Evolutionary conservation across 2,888 invertebrate genomes (phyloP).

Genomic region (Cephus rjabovi): DNA sequence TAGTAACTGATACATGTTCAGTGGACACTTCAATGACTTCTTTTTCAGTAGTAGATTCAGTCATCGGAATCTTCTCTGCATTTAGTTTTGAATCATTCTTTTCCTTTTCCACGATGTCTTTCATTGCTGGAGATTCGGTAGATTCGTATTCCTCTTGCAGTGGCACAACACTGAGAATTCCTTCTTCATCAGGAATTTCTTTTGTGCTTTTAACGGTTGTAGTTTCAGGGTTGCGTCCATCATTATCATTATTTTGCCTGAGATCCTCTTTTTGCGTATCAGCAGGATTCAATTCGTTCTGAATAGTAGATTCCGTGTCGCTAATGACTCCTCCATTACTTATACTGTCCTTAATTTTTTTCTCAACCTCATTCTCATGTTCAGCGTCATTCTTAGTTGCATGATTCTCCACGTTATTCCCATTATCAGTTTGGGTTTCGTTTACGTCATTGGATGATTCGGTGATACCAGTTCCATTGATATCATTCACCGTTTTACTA

Average conservation of each 20-base stretch:
- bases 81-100: not conserved
- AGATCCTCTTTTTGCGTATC: not conserved
- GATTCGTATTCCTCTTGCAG: constrained; percentile 27
- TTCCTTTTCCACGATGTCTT: constrained; percentile 1
- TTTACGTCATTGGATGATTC: not conserved
- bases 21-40: constrained; percentile 19
- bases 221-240: not conserved
- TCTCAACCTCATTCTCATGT: not conserved
- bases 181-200: constrained; percentile 46
- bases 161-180: constrained; percentile 42
- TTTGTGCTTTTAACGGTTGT: not conserved
- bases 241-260: not conserved
- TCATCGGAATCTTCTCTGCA: not conserved
- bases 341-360: not conserved
- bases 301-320: not conserved
- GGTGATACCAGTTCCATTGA: not conserved
- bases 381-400: not conserved
- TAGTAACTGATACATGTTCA: constrained; percentile 21
- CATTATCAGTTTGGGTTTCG: constrained; percentile 15
- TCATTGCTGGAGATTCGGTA: not conserved
- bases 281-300: not conserved
- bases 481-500: not conserved
- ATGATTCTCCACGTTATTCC: not conserved
- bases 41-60: constrained; percentile 11
- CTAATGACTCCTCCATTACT: not conserved